A percentile compares a stretch with the other conserved stretches of the same genome.
Evolutionary conservation across 2,113 vertebrate species (phyloP).

Genomic region (Hoplias malabaricus): DNA sequence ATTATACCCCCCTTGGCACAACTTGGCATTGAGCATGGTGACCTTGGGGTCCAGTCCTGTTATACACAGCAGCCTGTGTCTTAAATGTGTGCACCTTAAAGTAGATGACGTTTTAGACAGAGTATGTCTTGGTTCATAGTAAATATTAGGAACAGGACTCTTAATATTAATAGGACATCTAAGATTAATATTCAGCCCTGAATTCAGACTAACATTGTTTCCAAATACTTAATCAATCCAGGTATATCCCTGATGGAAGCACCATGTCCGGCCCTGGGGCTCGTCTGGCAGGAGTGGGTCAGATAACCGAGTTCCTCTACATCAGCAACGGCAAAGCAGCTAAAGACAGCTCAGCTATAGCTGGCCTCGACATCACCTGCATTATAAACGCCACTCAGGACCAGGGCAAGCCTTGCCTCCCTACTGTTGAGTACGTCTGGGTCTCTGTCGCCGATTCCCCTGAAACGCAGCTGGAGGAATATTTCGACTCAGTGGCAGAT

Average conservation of each 20-base stretch:
- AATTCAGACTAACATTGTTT: neutral
- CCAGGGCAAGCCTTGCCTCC: neutral
- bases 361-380: slow-evolving; percentile 61
- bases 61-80: too few relatives aligned
- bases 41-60: too few relatives aligned
- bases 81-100: too few relatives aligned
- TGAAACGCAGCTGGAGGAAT: slow-evolving; percentile 49
- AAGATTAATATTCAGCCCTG: too few relatives aligned
- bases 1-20: too few relatives aligned
- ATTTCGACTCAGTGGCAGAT: slow-evolving; percentile 71
- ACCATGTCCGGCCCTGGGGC: neutral
- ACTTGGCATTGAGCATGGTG: too few relatives aligned
- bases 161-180: too few relatives aligned
- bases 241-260: neutral
- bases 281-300: slow-evolving; percentile 64
- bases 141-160: too few relatives aligned
- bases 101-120: too few relatives aligned
- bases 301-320: slow-evolving; percentile 70
- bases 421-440: slow-evolving; percentile 63
- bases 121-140: too few relatives aligned
- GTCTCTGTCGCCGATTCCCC: slow-evolving; percentile 68
- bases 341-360: slow-evolving; percentile 50
- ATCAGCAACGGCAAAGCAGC: slow-evolving; percentile 67
- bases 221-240: neutral
- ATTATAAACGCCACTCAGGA: slow-evolving; percentile 65